Conservation (phyloP, 2,888 invertebrate species). For the Pseudococcus longispinus region DNA sequence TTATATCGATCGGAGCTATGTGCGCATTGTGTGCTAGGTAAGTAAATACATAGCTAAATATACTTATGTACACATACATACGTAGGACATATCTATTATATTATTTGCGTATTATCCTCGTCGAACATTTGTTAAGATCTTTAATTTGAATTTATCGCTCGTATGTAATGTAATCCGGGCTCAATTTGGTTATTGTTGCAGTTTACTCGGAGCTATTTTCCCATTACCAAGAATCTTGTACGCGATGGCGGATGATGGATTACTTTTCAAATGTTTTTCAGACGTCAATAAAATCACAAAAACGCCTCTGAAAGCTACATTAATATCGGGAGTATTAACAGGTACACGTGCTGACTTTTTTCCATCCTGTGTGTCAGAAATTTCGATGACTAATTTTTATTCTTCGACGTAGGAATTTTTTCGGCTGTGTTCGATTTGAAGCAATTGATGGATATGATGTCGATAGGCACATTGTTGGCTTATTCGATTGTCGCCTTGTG, state of each 20-base stretch:
- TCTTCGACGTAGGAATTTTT: slow-evolving; percentile 71
- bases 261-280: slow-evolving; percentile 78
- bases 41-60: neutral
- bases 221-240: slow-evolving; percentile 86
- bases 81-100: too few relatives aligned
- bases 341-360: slow-evolving; percentile 64
- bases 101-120: too few relatives aligned
- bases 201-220: slow-evolving; percentile 85
- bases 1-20: slow-evolving; percentile 89
- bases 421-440: slow-evolving; percentile 87
- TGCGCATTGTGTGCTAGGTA: slow-evolving; percentile 84
- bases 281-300: slow-evolving; percentile 75
- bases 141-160: neutral
- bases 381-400: neutral
- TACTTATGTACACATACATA: neutral
- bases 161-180: neutral
- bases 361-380: neutral
- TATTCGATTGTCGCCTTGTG: slow-evolving; percentile 92
- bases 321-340: slow-evolving; percentile 77
- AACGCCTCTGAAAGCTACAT: slow-evolving; percentile 80
- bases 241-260: slow-evolving; percentile 88
- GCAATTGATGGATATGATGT: slow-evolving; percentile 96
- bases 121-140: too few relatives aligned
- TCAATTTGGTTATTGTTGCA: slow-evolving; percentile 69
- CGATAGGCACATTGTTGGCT: slow-evolving; percentile 87